Evolutionary conservation across 2,113 vertebrate species (phyloP).

Genomic region (Micronycteris hirsuta): DNA sequence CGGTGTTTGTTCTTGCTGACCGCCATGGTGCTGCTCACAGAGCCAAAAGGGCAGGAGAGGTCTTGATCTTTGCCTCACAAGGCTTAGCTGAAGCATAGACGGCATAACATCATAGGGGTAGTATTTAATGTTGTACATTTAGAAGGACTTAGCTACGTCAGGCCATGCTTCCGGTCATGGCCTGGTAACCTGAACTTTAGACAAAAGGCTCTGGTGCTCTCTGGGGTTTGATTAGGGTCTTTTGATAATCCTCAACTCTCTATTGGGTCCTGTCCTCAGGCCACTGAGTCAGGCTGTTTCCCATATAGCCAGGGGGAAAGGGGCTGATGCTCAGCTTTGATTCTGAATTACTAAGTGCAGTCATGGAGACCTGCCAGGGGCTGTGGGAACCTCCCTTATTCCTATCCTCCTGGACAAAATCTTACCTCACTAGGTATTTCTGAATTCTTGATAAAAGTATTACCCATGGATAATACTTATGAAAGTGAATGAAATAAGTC

Average conservation of each 20-base stretch:
- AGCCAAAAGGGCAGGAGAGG: neutral
- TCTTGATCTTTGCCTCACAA: neutral
- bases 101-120: neutral
- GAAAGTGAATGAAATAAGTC: constrained; percentile 12
- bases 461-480: neutral
- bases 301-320: neutral
- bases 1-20: neutral
- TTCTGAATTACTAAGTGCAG: neutral
- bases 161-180: neutral
- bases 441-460: constrained; percentile 6
- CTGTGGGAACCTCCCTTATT: neutral
- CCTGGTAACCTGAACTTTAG: neutral
- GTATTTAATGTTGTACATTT: neutral
- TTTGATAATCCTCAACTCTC: neutral
- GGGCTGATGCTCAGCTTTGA: neutral
- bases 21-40: neutral
- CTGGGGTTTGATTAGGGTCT: neutral
- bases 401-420: neutral
- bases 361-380: neutral
- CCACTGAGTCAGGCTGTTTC: neutral
- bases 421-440: neutral
- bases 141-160: neutral
- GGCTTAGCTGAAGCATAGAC: neutral
- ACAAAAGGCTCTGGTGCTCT: neutral
- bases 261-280: neutral